Conservation (phyloP, 2,113 vertebrate species). For the Istiophorus platypterus region DNA sequence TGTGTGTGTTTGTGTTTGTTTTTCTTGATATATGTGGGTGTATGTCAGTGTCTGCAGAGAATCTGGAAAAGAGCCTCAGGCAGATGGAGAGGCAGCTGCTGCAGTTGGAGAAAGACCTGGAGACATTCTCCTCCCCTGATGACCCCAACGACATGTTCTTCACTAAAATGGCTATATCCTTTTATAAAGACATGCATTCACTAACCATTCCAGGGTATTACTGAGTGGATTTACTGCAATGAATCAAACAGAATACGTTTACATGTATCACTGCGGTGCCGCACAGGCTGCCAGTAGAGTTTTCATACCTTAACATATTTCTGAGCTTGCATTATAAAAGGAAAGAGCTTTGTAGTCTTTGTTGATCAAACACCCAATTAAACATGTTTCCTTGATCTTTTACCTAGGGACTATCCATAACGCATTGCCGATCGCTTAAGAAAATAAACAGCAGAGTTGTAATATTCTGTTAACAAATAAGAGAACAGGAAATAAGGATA, state of each 20-base stretch:
- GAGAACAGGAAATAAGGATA: neutral
- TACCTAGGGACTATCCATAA: neutral
- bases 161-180: slow-evolving; percentile 99
- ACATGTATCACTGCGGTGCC: neutral
- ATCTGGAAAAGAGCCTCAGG: slow-evolving; percentile 95
- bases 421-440: neutral
- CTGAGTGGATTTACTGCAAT: slow-evolving; percentile 18
- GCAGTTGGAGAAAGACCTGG: slow-evolving; percentile 97
- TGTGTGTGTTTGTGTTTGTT: slow-evolving; percentile 40
- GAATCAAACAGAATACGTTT: slow-evolving; percentile 21
- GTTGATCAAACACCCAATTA: neutral
- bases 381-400: neutral
- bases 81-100: slow-evolving; percentile 97
- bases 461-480: neutral
- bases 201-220: neutral
- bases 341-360: slow-evolving; percentile 1
- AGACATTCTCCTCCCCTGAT: slow-evolving; percentile 92
- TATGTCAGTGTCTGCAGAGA: slow-evolving; percentile 94
- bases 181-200: slow-evolving; percentile 66
- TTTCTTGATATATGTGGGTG: slow-evolving; percentile 54
- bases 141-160: slow-evolving; percentile 94
- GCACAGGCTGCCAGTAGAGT: neutral
- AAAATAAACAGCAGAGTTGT: too few relatives aligned
- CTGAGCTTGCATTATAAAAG: neutral
- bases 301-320: slow-evolving; percentile 2